Percentiles rank a stretch among this genome's conserved stretches.
Conservation (phyloP, 2,888 invertebrate species). For the Unio pictorum region DNA sequence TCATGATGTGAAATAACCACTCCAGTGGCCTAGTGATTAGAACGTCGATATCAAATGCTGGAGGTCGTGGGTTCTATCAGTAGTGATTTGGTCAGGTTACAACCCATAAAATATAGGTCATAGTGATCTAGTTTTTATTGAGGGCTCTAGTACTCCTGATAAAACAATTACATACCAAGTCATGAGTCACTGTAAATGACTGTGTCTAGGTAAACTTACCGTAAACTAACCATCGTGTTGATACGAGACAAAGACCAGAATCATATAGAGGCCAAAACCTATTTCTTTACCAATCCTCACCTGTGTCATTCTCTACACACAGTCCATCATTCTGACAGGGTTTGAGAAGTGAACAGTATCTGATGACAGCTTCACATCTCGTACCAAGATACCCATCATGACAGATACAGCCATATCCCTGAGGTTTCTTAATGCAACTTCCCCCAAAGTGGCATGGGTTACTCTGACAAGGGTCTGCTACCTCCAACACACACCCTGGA, state of each 20-base stretch:
- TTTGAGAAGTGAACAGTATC: conserved; percentile 45
- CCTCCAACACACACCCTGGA: not conserved
- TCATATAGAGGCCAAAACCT: not conserved
- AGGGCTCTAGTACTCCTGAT: no score
- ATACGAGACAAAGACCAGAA: not conserved
- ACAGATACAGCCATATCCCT: conserved; percentile 45
- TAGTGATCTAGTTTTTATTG: no score
- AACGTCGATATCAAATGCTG: no score
- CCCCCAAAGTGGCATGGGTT: conserved; percentile 46
- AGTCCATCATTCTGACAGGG: conserved; percentile 60
- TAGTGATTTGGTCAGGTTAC: no score
- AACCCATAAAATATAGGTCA: no score
- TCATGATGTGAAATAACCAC: no score
- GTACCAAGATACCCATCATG: conserved; percentile 37
- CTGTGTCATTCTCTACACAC: conserved; percentile 58
- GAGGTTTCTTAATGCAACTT: conserved; percentile 35
- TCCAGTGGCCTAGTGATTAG: no score
- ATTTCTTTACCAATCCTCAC: conserved; percentile 19
- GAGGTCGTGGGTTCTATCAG: no score
- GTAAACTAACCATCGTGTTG: not conserved
- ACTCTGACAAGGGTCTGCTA: conserved; percentile 24
- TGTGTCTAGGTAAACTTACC: no score
- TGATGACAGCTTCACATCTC: conserved; percentile 54
- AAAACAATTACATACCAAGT: no score
- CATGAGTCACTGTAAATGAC: no score